phyloP scores from a whole-genome alignment of 2,888 invertebrate species.

The Torymus tubicola region DNA sequence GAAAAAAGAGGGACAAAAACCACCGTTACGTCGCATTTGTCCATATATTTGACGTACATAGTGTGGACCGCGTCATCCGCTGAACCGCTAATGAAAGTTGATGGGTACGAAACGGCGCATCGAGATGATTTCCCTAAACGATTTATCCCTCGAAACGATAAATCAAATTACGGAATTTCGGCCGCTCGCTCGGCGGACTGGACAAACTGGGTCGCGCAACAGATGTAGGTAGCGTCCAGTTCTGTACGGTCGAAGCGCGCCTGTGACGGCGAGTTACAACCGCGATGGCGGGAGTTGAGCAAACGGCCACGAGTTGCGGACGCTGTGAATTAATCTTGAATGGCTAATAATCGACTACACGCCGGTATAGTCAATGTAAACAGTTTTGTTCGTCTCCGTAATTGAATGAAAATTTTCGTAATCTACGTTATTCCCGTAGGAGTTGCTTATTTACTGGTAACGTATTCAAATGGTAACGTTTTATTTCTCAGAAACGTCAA shows the following conservation, averaged over 20 bases:
- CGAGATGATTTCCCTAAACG: background rate
- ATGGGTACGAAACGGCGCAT: too few relatives aligned
- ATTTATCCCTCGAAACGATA: background rate
- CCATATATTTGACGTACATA: too few relatives aligned
- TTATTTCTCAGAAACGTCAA: too few relatives aligned
- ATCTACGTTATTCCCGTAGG: too few relatives aligned
- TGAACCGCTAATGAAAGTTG: slow-evolving; percentile 4
- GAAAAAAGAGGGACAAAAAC: too few relatives aligned
- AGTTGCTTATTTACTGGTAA: too few relatives aligned
- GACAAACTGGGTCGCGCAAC: slow-evolving; percentile 18
- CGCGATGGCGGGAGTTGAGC: background rate
- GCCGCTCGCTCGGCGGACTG: background rate
- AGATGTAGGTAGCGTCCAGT: slow-evolving; percentile 3
- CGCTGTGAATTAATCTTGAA: slow-evolving; percentile 14
- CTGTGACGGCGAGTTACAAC: slow-evolving; percentile 21
- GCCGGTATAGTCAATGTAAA: background rate
- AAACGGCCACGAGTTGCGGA: background rate
- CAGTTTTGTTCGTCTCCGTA: background rate
- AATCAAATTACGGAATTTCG: background rate
- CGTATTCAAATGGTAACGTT: too few relatives aligned
- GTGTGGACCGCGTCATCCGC: too few relatives aligned
- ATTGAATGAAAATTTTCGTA: background rate
- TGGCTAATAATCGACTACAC: background rate
- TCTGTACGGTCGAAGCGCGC: background rate
- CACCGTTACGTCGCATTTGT: too few relatives aligned